Percentiles rank a stretch among this genome's conserved stretches.
Evolutionary conservation across 2,113 vertebrate species (phyloP).

Genomic region (Pseudois nayaur): DNA sequence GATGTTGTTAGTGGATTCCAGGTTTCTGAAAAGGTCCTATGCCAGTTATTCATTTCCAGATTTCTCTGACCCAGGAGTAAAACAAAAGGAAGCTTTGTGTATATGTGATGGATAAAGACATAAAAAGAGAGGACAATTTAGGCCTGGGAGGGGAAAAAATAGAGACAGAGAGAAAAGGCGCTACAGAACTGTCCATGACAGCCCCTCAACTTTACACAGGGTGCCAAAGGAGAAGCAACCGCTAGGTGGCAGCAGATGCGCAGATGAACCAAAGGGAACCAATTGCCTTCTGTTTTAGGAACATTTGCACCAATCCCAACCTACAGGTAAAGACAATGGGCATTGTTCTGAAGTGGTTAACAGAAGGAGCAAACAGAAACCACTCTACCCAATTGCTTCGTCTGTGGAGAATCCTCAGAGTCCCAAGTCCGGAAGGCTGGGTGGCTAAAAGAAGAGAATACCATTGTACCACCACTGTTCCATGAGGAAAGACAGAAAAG

Average conservation of each 20-base stretch:
- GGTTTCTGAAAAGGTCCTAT: neutral
- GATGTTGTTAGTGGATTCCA: neutral
- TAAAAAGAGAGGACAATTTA: neutral
- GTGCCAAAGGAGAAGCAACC: constrained; percentile 44
- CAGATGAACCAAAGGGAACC: constrained; percentile 53
- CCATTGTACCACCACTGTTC: neutral
- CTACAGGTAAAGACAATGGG: constrained; percentile 24
- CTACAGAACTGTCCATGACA: neutral
- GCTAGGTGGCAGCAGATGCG: constrained; percentile 74
- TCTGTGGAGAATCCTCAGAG: neutral
- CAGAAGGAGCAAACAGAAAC: neutral
- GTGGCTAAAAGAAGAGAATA: neutral
- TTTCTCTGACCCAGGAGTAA: neutral
- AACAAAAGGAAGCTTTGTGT: neutral
- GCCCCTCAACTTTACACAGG: neutral
- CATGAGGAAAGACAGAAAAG: neutral
- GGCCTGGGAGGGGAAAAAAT: neutral
- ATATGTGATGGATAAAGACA: neutral
- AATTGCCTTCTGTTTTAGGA: constrained; percentile 2
- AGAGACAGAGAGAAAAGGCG: neutral
- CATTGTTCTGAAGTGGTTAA: neutral
- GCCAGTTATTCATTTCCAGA: neutral
- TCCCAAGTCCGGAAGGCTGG: neutral
- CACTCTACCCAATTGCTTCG: neutral
- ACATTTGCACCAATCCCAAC: constrained; percentile 17